Conservation (phyloP, 2,113 vertebrate species). For the Bubalus kerabau region DNA sequence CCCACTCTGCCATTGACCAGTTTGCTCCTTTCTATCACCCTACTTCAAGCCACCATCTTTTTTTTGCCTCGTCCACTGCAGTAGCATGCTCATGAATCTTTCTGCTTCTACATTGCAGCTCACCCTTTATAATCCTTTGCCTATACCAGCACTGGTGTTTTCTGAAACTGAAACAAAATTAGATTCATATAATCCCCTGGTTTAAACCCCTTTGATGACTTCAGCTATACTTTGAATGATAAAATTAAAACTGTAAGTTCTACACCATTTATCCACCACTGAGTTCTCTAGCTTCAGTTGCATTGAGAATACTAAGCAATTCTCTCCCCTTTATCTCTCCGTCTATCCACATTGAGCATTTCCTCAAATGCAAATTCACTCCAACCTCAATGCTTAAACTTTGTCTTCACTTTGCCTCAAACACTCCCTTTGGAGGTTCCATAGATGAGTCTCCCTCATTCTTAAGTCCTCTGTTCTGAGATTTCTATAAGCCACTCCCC, state of each 20-base stretch:
- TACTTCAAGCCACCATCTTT: background rate
- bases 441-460: background rate
- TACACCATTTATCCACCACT: accelerated
- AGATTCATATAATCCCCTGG: background rate
- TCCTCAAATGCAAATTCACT: background rate
- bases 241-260: background rate
- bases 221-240: background rate
- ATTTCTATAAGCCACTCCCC: background rate
- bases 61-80: background rate
- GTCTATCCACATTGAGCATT: background rate
- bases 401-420: background rate
- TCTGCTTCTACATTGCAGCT: background rate
- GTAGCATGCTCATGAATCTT: background rate
- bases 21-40: background rate
- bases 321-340: background rate
- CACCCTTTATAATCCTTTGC: background rate
- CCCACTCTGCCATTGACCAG: background rate
- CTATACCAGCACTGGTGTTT: background rate
- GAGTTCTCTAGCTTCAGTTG: background rate
- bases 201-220: background rate
- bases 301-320: background rate
- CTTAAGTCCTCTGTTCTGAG: background rate
- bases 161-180: background rate
- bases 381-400: background rate
- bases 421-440: accelerated